Conservation (phyloP, 37 sponge, comb jelly and placozoan genomes). For the Corticium candelabrum region DNA sequence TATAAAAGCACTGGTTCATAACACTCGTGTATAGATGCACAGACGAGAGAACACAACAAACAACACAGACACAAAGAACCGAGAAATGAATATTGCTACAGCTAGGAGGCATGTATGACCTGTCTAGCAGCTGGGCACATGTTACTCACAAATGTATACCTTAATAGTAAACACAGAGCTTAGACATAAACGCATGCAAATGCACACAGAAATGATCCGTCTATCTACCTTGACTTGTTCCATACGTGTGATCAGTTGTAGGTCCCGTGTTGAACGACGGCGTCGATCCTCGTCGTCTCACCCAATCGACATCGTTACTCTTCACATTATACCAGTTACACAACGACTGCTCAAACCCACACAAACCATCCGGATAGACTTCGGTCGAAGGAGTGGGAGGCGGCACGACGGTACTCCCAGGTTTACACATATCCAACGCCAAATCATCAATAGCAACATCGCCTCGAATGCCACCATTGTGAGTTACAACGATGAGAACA, state of each 20-base stretch:
- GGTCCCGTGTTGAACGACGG: slow-evolving; percentile 8
- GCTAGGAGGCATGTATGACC: no score
- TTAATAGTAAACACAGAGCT: no score
- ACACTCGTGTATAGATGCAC: no score
- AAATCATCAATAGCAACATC: background rate
- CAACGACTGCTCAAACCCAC: background rate
- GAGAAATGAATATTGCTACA: no score
- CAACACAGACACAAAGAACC: no score
- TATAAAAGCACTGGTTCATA: no score
- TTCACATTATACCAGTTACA: background rate
- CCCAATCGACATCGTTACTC: background rate
- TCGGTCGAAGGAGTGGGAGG: background rate
- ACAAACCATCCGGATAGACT: background rate
- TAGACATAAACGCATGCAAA: no score
- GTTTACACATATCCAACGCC: background rate
- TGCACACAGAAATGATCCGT: no score
- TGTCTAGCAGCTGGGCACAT: no score
- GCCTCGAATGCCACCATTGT: background rate
- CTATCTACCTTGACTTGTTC: background rate
- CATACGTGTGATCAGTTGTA: background rate
- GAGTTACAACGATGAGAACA: background rate
- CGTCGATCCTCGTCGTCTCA: background rate
- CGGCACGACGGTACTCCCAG: background rate
- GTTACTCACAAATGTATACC: no score
- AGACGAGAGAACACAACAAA: no score